Evolutionary conservation across 2,888 invertebrate species (phyloP).

Genomic region (Teleiodes luculella): DNA sequence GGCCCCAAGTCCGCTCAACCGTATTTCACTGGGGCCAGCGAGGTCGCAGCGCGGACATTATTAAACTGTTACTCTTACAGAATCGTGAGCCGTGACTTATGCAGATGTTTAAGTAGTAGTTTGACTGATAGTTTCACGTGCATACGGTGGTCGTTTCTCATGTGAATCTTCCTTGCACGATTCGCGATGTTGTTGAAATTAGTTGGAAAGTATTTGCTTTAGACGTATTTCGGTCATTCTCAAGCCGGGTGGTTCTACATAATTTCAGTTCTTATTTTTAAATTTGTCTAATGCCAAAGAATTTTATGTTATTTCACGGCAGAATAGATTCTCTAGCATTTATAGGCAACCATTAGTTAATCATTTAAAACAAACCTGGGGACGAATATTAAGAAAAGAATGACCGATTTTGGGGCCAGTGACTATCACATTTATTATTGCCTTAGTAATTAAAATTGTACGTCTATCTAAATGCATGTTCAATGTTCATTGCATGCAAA

Average conservation of each 20-base stretch:
- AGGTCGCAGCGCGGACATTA: constrained; percentile 74
- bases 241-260: no score
- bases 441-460: no score
- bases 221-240: constrained; percentile 28
- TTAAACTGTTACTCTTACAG: constrained; percentile 73
- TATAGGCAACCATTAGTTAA: no score
- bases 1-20: constrained; percentile 71
- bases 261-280: no score
- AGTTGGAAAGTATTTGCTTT: constrained; percentile 58
- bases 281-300: no score
- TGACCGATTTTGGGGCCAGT: no score
- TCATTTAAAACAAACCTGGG: no score
- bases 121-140: constrained; percentile 75
- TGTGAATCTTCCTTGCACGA: constrained; percentile 71
- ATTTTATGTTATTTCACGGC: no score
- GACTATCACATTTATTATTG: no score
- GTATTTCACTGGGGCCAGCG: constrained; percentile 72
- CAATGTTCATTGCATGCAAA: neutral
- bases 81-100: constrained; percentile 76
- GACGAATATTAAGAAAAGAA: no score
- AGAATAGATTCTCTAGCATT: no score
- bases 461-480: no score
- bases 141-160: constrained; percentile 68
- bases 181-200: constrained; percentile 52
- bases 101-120: constrained; percentile 73